Base-by-base conservation (phyloP, 2,888 invertebrate species). In the Heliconius cydno region DNA sequence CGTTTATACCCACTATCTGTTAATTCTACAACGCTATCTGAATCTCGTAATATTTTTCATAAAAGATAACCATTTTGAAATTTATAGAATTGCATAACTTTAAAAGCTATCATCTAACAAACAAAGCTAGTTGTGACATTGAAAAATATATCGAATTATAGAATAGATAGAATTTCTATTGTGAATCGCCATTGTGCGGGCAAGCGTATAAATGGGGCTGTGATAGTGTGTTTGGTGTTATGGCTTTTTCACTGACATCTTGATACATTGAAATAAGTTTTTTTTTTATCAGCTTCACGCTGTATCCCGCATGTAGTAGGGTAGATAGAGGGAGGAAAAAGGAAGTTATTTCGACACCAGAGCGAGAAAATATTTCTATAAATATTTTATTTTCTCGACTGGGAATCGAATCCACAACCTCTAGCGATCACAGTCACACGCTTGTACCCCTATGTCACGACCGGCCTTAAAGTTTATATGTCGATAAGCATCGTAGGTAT, bases 1-100 rank as follows among this genome's bases (percentile, higher is more conserved):
- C 68, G 76, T 80, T 76, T 78, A 46, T 73, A 78, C 66, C 15
- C 68, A 60, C 76, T 46, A 66, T 70, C 70, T 78, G 67, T 80
- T 81, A 80, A 78, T 76, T 74, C 76, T 72, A 60, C 83, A 85
- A 83, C 85, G 84, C 85, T 89, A 92, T 91, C 92, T 92, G 82
- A 86, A 91, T 92, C 91, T 90, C 82, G 86, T 85, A 88, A 91
- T 89, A 89, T 87, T 86, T 87, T 87, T 90, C 85, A 87, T 86
- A 87, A 86, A 86, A 87, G 86, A 86, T 85, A 86, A 86, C 86
- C 87, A 85, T 86, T 85, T 80, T 78, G 79, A 86, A 86, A 89
- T 89, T 87, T 89, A 89, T 88, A 83, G 83, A 83, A 86, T 90
- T 90, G 88, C 90, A 88, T 89, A 89, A 90, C 85, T 83, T 34